These are phyloP conservation scores for Lasioglossum villosulum DNA, from an alignment of 2,888 invertebrate genomes.

Conservation along the genomic window DNA sequence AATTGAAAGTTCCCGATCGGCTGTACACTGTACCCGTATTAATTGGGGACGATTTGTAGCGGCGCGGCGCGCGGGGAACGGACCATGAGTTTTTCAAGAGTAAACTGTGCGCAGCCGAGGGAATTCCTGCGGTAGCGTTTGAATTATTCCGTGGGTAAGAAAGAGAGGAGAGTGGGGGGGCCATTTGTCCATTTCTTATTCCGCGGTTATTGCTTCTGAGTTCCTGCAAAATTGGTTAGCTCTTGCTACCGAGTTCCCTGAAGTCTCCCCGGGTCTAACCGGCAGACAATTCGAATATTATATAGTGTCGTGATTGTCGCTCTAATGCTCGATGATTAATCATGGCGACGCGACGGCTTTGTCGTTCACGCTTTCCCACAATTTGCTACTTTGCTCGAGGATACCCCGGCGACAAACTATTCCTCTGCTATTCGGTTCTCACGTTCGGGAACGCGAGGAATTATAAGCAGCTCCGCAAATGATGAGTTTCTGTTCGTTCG, in stretches of 20 bases:
- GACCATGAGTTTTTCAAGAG: not conserved
- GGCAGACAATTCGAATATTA: not conserved
- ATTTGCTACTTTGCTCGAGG: not conserved
- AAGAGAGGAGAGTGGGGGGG: not conserved
- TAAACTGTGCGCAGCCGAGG: not conserved
- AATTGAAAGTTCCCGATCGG: constrained; percentile 51
- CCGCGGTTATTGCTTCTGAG: constrained; percentile 3
- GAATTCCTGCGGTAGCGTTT: constrained; percentile 6
- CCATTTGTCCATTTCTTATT: not conserved
- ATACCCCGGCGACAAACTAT: not conserved
- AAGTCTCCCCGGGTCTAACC: not conserved
- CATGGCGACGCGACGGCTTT: not conserved
- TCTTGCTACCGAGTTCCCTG: not conserved
- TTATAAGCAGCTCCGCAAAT: not conserved
- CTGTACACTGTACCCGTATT: constrained; percentile 9
- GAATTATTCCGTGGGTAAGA: not conserved
- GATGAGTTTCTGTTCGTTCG: not conserved
- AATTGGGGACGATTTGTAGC: constrained; percentile 32
- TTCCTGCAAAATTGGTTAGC: not conserved
- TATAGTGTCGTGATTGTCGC: not conserved
- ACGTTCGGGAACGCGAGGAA: not conserved
- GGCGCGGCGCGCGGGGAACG: not conserved
- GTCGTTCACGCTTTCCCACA: not conserved
- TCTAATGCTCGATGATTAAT: constrained; percentile 5
- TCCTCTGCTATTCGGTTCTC: not conserved